Evolutionary conservation across 2,113 vertebrate genomes (phyloP), one percentile per base, ranked within the genome.

Genomic region (Peromyscus maniculatus): DNA sequence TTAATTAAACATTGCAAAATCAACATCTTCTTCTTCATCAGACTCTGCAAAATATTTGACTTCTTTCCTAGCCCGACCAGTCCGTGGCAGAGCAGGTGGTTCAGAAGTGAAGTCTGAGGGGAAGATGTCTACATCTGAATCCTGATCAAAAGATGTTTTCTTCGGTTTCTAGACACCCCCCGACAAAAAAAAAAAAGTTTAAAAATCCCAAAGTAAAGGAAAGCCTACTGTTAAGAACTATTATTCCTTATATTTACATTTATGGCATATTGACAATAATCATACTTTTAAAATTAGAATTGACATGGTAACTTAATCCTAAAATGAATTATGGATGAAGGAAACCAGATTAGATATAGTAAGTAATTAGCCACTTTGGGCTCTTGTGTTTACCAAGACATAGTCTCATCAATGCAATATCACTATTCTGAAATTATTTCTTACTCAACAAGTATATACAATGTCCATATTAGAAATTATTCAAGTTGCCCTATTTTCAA

Each of bases 1-100:
- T 99, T 99, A 99, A 98, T 99, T 99, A 97, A 99, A 99, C 99
- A 99, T 99, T 98, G 99, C 99, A 98, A 99, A 99, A 96, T 99
- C 99, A 62, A 97, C 98, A 91, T 99, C 99, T 24, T 98, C 98
- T 91, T 99, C 99, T 77, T 99, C 99, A 77, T 99, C 99, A 5
- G 99, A 99, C 95, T 99, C 99, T 67, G 98, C 99, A 98, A 99
- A 99, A 98, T 99, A 99, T 98, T 99, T 99, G 6, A 99, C 99
- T 98, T 99, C 99, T 98, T 99, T 99, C 97, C 99, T 99, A 94
- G 99, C 99, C 74, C 99, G 99, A 79, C 99, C 99, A 0, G 99
- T 98, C 91, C 99, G 98, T 89, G 99, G 99, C 64, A 99, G 98
- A 69, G 99, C 99, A 24, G 96, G 95, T 0, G 98, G 96, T 94